Percentiles rank a stretch among this genome's conserved stretches.
These are phyloP conservation scores for Helicoverpa armigera DNA, from an alignment of 1,140 invertebrate species.

Conservation along the genomic window DNA sequence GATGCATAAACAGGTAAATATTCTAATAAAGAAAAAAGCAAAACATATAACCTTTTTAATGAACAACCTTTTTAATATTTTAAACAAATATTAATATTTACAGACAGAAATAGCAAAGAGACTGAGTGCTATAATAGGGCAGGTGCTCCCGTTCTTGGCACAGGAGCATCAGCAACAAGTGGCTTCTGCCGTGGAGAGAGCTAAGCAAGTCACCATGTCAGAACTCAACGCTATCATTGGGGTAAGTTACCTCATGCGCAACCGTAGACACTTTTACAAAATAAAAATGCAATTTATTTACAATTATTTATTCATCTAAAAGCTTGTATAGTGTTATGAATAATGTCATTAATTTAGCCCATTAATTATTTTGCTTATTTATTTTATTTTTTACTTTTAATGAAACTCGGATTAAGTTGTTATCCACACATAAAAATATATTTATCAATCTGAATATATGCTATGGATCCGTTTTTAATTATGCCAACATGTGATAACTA, in stretches of 20 bases:
- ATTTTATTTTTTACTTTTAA: constrained; percentile 41
- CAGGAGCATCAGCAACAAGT: constrained; percentile 98
- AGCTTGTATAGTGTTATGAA: constrained; percentile 44
- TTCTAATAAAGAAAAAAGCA: neutral
- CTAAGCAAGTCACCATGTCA: constrained; percentile 98
- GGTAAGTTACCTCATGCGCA: constrained; percentile 88
- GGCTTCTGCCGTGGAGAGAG: constrained; percentile 96
- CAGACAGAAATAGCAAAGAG: constrained; percentile 98
- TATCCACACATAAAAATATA: constrained; percentile 28
- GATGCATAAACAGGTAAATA: constrained; percentile 98
- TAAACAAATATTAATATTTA: constrained; percentile 71
- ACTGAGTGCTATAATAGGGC: constrained; percentile 95
- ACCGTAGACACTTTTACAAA: neutral
- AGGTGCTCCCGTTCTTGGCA: constrained; percentile 96
- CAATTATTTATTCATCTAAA: constrained; percentile 26
- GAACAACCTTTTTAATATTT: constrained; percentile 7
- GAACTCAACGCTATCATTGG: constrained; percentile 96
- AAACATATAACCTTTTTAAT: neutral
- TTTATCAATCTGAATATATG: constrained; percentile 25
- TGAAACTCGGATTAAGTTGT: neutral
- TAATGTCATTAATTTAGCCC: constrained; percentile 43
- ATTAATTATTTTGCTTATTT: constrained; percentile 50
- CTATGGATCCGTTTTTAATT: neutral
- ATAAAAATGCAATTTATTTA: constrained; percentile 41
- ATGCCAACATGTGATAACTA: too few relatives aligned